Evolutionary conservation across 2,888 invertebrate genomes (phyloP).

Genomic region (Habrosyne pyritoides): DNA sequence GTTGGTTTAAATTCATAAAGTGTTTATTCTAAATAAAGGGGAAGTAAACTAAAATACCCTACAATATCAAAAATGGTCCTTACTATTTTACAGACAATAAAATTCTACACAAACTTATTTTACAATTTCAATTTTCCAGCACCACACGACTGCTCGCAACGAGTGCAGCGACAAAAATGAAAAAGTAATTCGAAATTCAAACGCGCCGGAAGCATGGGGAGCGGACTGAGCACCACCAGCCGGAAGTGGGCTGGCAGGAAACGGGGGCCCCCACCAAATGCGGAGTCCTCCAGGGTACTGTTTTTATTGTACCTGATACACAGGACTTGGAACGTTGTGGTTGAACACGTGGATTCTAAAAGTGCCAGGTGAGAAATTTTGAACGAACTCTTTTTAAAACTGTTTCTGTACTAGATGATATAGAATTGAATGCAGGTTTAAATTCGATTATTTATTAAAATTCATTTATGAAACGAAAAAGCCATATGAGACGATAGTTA

Average conservation of each 20-base stretch:
- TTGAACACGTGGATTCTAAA: slow-evolving; percentile 84
- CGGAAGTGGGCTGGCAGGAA: slow-evolving; percentile 52
- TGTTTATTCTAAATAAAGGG: too few species aligned
- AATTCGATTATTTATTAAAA: too few species aligned
- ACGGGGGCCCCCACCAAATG: slow-evolving; percentile 58
- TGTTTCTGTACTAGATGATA: too few species aligned
- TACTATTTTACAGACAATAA: neutral
- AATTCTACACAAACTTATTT: neutral
- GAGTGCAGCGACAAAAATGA: slow-evolving; percentile 37
- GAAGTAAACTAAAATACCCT: too few species aligned
- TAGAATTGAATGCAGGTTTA: too few species aligned
- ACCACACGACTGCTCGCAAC: slow-evolving; percentile 20
- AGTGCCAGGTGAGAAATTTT: slow-evolving; percentile 76
- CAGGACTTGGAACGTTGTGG: slow-evolving; percentile 87
- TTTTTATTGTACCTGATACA: slow-evolving; percentile 87
- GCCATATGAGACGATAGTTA: too few species aligned
- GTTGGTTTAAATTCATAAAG: too few species aligned
- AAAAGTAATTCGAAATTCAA: slow-evolving; percentile 31
- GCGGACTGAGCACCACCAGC: slow-evolving; percentile 62
- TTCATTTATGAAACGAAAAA: too few species aligned
- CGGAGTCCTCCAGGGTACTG: slow-evolving; percentile 84
- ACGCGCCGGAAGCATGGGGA: slow-evolving; percentile 56
- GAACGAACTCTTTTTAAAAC: too few species aligned
- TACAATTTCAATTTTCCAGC: slow-evolving; percentile 32
- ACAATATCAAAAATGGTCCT: too few species aligned